Percentiles rank a stretch among this genome's conserved stretches.
Conservation (phyloP, 1,140 invertebrate genomes). For the Drosophila bocki region DNA sequence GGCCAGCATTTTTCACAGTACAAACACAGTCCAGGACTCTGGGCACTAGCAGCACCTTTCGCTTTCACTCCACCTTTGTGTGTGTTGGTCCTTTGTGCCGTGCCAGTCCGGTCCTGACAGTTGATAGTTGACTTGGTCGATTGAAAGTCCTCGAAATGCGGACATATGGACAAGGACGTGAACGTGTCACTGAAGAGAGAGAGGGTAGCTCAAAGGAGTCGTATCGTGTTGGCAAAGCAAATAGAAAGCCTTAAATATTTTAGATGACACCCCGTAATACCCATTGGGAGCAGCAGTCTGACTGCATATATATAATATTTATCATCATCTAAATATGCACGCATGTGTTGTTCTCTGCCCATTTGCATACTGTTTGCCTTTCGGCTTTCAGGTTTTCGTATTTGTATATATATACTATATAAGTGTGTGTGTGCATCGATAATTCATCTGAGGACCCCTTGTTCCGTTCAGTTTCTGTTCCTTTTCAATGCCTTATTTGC, state of each 20-base stretch:
- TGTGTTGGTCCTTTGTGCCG: conserved; percentile 2
- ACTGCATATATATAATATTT: conserved; percentile 65
- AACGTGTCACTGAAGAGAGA: conserved; percentile 27
- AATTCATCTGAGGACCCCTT: conserved; percentile 50
- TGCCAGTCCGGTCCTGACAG: neutral
- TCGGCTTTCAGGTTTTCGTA: conserved; percentile 2
- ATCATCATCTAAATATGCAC: conserved; percentile 76
- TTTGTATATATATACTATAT: conserved; percentile 6
- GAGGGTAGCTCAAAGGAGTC: conserved; percentile 5
- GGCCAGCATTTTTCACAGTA: conserved; percentile 35
- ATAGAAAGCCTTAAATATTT: conserved; percentile 68
- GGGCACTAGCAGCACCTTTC: conserved; percentile 3
- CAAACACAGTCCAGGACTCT: neutral
- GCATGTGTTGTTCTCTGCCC: conserved; percentile 36
- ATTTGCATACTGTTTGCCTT: conserved; percentile 27
- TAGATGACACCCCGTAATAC: conserved; percentile 52
- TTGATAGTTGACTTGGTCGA: conserved; percentile 32
- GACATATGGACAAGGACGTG: conserved; percentile 37
- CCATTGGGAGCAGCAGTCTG: conserved; percentile 31
- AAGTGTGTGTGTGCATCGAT: conserved; percentile 49
- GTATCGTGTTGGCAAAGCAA: conserved; percentile 35
- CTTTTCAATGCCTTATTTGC: conserved; percentile 28
- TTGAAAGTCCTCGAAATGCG: conserved; percentile 48
- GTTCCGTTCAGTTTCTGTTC: neutral
- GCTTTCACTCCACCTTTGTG: neutral